Evolutionary conservation across 2,888 invertebrate species (phyloP), one percentile per base, ranked within the genome.

Genomic region (Drosophila acutilabella): DNA sequence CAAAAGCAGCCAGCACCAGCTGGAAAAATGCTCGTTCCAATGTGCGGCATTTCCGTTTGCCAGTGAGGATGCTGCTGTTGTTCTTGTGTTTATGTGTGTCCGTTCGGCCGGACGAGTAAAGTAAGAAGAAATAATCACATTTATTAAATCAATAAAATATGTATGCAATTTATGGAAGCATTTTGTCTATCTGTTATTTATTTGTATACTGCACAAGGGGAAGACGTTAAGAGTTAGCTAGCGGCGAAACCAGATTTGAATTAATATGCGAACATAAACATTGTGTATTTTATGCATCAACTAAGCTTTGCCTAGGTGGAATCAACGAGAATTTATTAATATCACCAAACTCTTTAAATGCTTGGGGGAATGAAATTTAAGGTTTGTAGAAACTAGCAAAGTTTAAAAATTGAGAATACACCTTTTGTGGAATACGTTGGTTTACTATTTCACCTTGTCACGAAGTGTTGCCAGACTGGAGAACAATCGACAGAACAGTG

Each of bases 1-100:
- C 33, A 33, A 33, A 33, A 33, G 8, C 33, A 33, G 33, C 11
- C 33, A 57, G 42, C 53, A 33, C 59, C 85, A 81, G 85, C 82
- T 80, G 82, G 86, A 83, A 83, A 88, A 85, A 81, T 79, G 80
- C 60, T 81, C 74, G 57, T 61, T 77, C 71, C 80, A 81, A 87
- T 83, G 88, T 80, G 74, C 74, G 82, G 82, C 82, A 83, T 83
- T 83, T 83, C 82, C 82, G 88, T 72, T 81, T 59, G 68, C 41
- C 66, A 52, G 61, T 59, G 66, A 81, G 81, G 80, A 84, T 78
- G 84, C 69, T 60, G 64, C 51, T 47, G 44, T 41, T 16, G 30
- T 57, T 30, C 51, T 44, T 36, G 50, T 50, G 4, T 47, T n/a
- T n/a, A 20, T 45, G 14, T 36, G 20, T 50, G 50, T 26, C 56